phyloP scores from a whole-genome alignment of 2,888 invertebrate species.

The Itoplectis maculator region DNA sequence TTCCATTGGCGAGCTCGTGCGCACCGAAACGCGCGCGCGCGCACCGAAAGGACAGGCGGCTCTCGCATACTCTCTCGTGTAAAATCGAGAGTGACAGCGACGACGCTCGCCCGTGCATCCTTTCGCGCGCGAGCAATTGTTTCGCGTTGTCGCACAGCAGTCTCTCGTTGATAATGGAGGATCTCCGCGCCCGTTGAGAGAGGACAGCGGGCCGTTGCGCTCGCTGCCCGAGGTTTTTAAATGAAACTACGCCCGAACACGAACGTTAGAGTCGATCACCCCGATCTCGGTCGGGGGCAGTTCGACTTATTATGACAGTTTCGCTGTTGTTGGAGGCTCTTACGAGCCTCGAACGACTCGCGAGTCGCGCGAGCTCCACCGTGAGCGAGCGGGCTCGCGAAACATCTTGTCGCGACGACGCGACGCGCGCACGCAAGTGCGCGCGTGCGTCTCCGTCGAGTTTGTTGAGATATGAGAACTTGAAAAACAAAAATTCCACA shows the following conservation, averaged over 20 bases:
- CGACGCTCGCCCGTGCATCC: too few species aligned
- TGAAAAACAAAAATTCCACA: slow-evolving; percentile 8
- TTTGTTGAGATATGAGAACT: background rate
- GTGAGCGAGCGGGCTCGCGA: slow-evolving; percentile 3
- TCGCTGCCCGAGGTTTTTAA: slow-evolving; percentile 21
- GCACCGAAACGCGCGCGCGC: background rate
- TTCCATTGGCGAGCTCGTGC: background rate
- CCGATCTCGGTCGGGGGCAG: background rate
- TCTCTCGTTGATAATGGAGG: background rate
- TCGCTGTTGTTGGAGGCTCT: background rate
- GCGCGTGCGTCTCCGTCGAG: slow-evolving; percentile 3
- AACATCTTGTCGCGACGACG: slow-evolving; percentile 22
- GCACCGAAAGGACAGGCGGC: background rate
- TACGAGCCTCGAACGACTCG: background rate
- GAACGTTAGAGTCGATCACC: background rate
- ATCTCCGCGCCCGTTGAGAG: too few species aligned
- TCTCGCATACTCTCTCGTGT: background rate
- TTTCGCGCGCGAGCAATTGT: too few species aligned
- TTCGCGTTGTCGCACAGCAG: background rate
- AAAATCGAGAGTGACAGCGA: too few species aligned
- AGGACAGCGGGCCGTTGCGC: too few species aligned
- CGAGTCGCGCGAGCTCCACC: slow-evolving; percentile 1
- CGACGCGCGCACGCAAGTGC: background rate
- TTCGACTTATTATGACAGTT: background rate
- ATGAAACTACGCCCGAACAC: slow-evolving; percentile 25